Evolutionary conservation across 2,888 invertebrate species (phyloP), one percentile per base, ranked within the genome.

Genomic region (Drosophila formosana): DNA sequence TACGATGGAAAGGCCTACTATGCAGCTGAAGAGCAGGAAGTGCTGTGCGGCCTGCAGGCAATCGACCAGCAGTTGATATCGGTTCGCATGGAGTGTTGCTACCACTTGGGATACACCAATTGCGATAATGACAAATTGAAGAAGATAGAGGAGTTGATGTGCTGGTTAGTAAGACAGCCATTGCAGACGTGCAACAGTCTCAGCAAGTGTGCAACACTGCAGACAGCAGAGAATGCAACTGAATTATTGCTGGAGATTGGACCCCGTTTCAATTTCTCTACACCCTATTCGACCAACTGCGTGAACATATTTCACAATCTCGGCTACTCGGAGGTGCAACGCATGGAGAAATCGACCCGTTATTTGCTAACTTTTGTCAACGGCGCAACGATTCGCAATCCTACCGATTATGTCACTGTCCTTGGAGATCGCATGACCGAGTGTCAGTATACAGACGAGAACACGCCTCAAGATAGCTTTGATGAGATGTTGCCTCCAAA

Each of bases 211-310:
- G 47, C 89, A 7, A 58, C 51, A 0, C 69, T 90, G 3, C 51
- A 67, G 4, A 86, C 90, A 39, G 91, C 92, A 63, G 91, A 93
- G 69, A 91, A 93, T 25, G 58, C 67, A 1, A 25, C 9, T 0
- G 61, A 82, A 30, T 74, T 94, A 9, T 76, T 97, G 5, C 94
- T 98, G 83, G 98, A 98, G 94, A 96, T 98, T 91, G 98, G 98
- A 28, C 98, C 98, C 37, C 95, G 98, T 81, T 95, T 98, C 82
- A 98, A 98, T 92, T 98, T 98, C 92, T 98, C 98, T 13, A 99
- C 99, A 41, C 96, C 99, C 0, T 97, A 97, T 91, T 98, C 98
- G 0, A 98, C 98, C 79, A 99, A 99, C 93, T 97, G 98, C 30
- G 97, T 99, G 1, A 98, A 98, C 57, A 98, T 99, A 80, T 98